Evolutionary conservation across 2,113 vertebrate genomes (phyloP).

Genomic region (Thymallus thymallus): DNA sequence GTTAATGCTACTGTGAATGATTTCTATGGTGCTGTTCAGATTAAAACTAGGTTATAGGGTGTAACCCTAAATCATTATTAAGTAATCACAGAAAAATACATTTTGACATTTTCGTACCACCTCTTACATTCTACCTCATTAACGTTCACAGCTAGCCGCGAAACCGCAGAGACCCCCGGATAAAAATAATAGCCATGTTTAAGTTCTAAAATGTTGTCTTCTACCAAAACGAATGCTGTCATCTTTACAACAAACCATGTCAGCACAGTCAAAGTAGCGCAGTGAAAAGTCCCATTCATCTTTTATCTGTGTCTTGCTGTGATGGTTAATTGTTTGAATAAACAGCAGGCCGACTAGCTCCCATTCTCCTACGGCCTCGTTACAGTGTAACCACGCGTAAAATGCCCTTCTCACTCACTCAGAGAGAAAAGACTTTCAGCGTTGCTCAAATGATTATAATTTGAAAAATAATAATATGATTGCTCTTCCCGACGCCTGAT

Average conservation of each 20-base stretch:
- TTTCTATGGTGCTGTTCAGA: not conserved
- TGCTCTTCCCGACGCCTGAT: not conserved
- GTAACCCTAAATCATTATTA: constrained; percentile 4
- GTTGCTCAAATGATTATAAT: not conserved
- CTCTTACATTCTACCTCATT: constrained; percentile 23
- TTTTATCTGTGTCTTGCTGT: not conserved
- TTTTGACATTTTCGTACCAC: not conserved
- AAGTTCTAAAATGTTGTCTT: constrained; percentile 20
- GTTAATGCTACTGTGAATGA: not conserved
- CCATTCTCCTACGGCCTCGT: constrained; percentile 11
- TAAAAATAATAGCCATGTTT: constrained; percentile 21
- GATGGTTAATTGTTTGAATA: constrained; percentile 26
- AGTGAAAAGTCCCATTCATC: not conserved
- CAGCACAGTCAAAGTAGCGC: not conserved
- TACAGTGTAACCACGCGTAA: constrained; percentile 15
- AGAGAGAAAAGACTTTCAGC: not conserved
- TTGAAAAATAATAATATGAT: not conserved
- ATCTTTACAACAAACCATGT: constrained; percentile 22
- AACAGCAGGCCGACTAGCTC: constrained; percentile 4
- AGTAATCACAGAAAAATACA: constrained; percentile 6
- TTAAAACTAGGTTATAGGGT: not conserved
- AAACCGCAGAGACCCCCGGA: constrained; percentile 4
- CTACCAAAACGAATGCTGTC: not conserved
- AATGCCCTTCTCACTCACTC: constrained; percentile 9
- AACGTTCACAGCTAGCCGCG: constrained; percentile 10